Conservation (phyloP, 1,140 invertebrate species). For the Amphibalanus amphitrite region DNA sequence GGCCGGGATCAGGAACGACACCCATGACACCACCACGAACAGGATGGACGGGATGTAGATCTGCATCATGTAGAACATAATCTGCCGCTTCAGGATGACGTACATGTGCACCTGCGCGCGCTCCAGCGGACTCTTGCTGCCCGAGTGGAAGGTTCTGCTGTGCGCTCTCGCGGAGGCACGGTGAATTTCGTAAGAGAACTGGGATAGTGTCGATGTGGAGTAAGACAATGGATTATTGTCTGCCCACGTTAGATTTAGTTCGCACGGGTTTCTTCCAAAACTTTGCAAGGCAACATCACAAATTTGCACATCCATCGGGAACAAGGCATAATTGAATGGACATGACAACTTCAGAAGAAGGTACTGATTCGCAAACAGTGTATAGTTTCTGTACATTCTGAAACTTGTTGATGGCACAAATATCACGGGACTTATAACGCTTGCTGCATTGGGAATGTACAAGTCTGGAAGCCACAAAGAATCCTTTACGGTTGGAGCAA, state of each 20-base stretch:
- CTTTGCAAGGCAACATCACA: neutral
- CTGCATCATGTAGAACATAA: constrained; percentile 22
- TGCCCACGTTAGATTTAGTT: neutral
- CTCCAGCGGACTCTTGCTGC: neutral
- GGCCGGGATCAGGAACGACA: constrained; percentile 17
- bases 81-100: constrained; percentile 12
- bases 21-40: constrained; percentile 17
- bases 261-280: neutral
- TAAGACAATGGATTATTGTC: neutral
- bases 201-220: neutral
- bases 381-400: neutral
- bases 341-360: neutral
- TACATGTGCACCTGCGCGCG: neutral
- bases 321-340: neutral
- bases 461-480: neutral
- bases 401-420: neutral
- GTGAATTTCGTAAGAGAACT: neutral
- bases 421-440: neutral
- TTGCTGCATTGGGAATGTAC: neutral
- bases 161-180: neutral
- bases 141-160: neutral
- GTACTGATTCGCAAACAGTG: neutral
- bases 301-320: neutral
- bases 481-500: neutral
- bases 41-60: constrained; percentile 23